phyloP scores from a whole-genome alignment of 2,797 vertebrate species.

The Sebastes jordani region DNA sequence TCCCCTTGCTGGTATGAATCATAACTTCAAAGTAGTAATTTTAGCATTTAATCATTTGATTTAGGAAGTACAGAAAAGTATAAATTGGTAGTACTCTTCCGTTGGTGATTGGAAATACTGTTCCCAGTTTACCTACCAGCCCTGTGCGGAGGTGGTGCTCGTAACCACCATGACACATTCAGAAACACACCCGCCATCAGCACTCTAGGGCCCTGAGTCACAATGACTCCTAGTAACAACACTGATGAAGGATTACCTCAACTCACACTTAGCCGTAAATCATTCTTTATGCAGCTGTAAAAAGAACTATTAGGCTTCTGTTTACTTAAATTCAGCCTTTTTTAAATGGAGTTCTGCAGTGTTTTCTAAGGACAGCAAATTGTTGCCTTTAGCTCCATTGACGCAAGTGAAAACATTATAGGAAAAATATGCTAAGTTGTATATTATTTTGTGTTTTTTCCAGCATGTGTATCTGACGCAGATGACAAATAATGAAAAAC shows the following conservation, averaged over 20 bases:
- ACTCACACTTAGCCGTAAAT: neutral
- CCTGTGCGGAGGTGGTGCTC: neutral
- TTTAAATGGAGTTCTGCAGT: neutral
- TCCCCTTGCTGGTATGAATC: neutral
- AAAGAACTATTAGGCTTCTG: neutral
- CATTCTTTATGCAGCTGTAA: neutral
- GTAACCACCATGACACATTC: neutral
- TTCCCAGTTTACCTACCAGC: neutral
- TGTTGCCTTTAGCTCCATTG: neutral
- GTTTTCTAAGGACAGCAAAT: neutral
- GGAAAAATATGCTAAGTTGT: neutral
- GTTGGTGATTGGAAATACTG: neutral
- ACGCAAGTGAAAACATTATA: neutral
- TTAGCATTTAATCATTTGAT: neutral
- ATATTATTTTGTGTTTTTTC: neutral
- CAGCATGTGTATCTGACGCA: neutral
- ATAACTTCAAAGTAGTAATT: neutral
- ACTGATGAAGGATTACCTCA: neutral
- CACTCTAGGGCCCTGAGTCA: neutral
- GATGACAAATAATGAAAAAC: neutral
- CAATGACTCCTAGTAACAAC: neutral
- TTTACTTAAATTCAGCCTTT: neutral
- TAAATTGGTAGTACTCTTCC: no score
- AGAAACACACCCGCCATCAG: slow-evolving; percentile 1
- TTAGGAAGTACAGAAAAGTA: no score